Conservation (phyloP, 2,888 invertebrate genomes). For the Drosophila suboccidentalis region DNA sequence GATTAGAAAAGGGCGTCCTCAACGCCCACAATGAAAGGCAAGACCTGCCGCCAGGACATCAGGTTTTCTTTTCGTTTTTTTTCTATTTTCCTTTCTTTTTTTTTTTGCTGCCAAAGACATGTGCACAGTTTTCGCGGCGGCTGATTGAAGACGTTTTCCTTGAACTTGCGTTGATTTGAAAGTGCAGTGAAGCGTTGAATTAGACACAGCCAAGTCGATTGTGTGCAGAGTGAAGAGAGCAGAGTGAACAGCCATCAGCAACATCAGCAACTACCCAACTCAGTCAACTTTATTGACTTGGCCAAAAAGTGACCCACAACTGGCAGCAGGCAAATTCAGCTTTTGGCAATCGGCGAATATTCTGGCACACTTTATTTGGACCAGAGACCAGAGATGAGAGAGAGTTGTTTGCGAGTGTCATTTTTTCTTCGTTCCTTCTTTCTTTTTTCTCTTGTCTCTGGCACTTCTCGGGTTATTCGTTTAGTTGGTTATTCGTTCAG, state of each 20-base stretch:
- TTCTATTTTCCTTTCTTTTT: neutral
- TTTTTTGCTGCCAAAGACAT: slow-evolving; percentile 25
- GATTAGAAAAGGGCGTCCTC: slow-evolving; percentile 79
- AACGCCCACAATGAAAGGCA: slow-evolving; percentile 28
- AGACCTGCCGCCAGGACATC: slow-evolving; percentile 37
- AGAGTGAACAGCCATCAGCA: neutral
- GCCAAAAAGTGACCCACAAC: slow-evolving; percentile 46
- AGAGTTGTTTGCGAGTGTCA: slow-evolving; percentile 1
- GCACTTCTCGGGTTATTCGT: slow-evolving; percentile 1
- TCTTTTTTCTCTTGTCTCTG: neutral
- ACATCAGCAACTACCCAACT: slow-evolving; percentile 31
- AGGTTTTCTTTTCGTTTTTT: slow-evolving; percentile 35
- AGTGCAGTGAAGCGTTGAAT: slow-evolving; percentile 78
- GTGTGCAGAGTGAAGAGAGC: neutral
- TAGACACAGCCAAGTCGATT: slow-evolving; percentile 53
- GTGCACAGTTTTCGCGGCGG: slow-evolving; percentile 68
- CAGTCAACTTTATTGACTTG: slow-evolving; percentile 53
- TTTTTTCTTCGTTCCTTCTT: neutral
- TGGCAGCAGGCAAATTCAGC: slow-evolving; percentile 7
- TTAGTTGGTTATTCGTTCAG: slow-evolving; percentile 12
- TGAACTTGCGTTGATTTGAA: slow-evolving; percentile 79
- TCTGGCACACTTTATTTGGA: slow-evolving; percentile 54
- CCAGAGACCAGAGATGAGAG: slow-evolving; percentile 1
- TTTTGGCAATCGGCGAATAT: slow-evolving; percentile 47
- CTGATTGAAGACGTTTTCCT: slow-evolving; percentile 79